Base-by-base conservation (phyloP, 2,888 invertebrate species). In the Galerucella calmariensis region DNA sequence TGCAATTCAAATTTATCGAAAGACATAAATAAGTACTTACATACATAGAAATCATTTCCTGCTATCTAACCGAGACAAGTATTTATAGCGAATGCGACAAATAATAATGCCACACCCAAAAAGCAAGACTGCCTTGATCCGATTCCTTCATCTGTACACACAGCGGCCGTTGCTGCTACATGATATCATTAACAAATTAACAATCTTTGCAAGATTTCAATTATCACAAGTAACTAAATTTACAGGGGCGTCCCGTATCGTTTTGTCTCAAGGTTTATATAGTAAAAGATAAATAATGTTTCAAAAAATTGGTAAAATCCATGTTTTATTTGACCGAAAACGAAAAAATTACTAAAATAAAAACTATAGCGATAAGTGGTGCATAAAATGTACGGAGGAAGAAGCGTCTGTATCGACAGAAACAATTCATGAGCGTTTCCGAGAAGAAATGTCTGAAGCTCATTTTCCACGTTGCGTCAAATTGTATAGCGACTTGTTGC, bases 91-190 rank as follows among this genome's bases (percentile, higher is more conserved):
- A 72, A 46, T 48, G 35, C 59, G 66, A 72, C 59, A 77, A 75
- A 74, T 67, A 53, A 73, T 51, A 20, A 72, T 75, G 81, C 84
- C 84, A 81, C 84, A 78, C 84, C 84, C 81, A 81, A 73, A 48
- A 46, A 75, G 76, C 80, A 76, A 78, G 82, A 75, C 83, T 79
- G 77, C 84, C 84, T 84, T 84, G 84, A 84, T 84, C 84, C 69
- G 82, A 83, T 83, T 83, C 81, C 80, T 83, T 81, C 79, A 67
- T 73, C 76, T 62, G 75, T 77, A 77, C 77, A 63, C 58, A 44
- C 12, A 67, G 48, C 72, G 66, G 67, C 68, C 66, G 62, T 68
- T 70, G 66, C 75, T 72, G 62, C 70, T 72, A 63, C 61, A 51
- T 56, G 63, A 62, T 70, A 73, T 27, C 58, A 73, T 75, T 72